Evolutionary conservation across 2,888 invertebrate genomes (phyloP).

Genomic region (Stenchaetothrips biformis): DNA sequence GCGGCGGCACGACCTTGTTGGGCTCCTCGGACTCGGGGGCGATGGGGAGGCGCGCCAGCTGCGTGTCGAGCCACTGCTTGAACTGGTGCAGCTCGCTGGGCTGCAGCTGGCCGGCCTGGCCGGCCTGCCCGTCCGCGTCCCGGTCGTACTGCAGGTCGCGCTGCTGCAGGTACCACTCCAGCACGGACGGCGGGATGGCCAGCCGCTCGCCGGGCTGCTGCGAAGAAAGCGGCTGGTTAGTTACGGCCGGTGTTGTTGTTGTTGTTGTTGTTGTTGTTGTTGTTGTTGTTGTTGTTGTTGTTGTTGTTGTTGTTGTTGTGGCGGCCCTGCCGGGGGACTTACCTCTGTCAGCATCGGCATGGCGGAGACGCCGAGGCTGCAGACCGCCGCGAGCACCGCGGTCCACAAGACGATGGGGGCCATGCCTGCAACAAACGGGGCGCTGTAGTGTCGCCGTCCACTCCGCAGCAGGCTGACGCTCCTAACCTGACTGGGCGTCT

Average conservation of each 20-base stretch:
- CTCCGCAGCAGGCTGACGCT: too few relatives aligned
- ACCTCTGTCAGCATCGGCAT: slow-evolving; percentile 42
- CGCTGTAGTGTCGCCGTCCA: neutral
- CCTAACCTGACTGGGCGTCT: too few relatives aligned
- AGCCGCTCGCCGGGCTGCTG: slow-evolving; percentile 21
- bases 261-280: slow-evolving; percentile 63
- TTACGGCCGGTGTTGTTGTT: slow-evolving; percentile 63
- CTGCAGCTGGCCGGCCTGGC: slow-evolving; percentile 25
- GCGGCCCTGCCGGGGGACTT: slow-evolving; percentile 49
- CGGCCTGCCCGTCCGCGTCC: too few relatives aligned
- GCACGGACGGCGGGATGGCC: slow-evolving; percentile 27
- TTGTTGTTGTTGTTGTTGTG: slow-evolving; percentile 61
- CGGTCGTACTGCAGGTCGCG: slow-evolving; percentile 28
- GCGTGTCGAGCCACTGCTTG: slow-evolving; percentile 7
- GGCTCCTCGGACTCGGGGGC: slow-evolving; percentile 30
- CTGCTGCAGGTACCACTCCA: slow-evolving; percentile 19
- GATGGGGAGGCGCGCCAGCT: slow-evolving; percentile 29
- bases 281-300: slow-evolving; percentile 62
- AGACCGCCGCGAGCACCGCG: slow-evolving; percentile 51
- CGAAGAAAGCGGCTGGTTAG: slow-evolving; percentile 48
- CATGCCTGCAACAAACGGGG: slow-evolving; percentile 45
- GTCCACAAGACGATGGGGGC: slow-evolving; percentile 50
- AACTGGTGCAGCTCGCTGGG: neutral
- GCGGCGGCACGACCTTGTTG: slow-evolving; percentile 22
- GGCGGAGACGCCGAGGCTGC: slow-evolving; percentile 50